Base-by-base conservation (phyloP, 2,888 invertebrate species). In the Autographa pulchrina region DNA sequence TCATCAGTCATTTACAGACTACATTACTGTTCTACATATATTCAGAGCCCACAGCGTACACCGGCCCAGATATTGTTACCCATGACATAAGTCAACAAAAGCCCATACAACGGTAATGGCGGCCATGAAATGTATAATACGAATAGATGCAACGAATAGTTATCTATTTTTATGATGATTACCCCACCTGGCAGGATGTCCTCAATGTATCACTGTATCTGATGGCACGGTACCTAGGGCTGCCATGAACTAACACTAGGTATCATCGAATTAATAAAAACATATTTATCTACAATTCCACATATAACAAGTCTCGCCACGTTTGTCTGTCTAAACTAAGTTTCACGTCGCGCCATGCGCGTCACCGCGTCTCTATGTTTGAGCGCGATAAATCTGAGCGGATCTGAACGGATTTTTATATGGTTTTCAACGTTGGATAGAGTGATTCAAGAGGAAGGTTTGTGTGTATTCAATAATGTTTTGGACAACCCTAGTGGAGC, bases 101-200 rank as follows among this genome's bases (percentile, higher is more conserved):
- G 59, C n/a, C 35, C 52, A 20, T 11, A 11, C 62, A 18, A 72
- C 61, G 59, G 67, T 69, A 72, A 48, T 64, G 67, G 68, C 71
- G 80, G 70, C 85, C 84, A 68, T 85, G 85, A 84, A 74, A 75
- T 66, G 61, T 72, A 80, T 81, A 84, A 84, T 81, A 58, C 70
- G 66, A 58, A 75, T 69, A 35, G 70, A 78, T 82, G 79, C 83
- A 78, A 74, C 83, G 62, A 76, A 78, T 69, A 65, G 75, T 72
- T 81, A 82, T 84, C 84, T 84, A 83, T 80, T 83, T 84, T 83
- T 76, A 85, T 84, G 77, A 85, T 82, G 82, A 82, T 75, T 83
- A 85, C 86, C 81, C 80, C 85, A 88, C 86, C 89, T 88, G 88
- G 72, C 87, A 89, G 91, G 91, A 91, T 91, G 89, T 87, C 81